Evolutionary conservation across 2,113 vertebrate species (phyloP).

Genomic region (Podocnemis expansa): DNA sequence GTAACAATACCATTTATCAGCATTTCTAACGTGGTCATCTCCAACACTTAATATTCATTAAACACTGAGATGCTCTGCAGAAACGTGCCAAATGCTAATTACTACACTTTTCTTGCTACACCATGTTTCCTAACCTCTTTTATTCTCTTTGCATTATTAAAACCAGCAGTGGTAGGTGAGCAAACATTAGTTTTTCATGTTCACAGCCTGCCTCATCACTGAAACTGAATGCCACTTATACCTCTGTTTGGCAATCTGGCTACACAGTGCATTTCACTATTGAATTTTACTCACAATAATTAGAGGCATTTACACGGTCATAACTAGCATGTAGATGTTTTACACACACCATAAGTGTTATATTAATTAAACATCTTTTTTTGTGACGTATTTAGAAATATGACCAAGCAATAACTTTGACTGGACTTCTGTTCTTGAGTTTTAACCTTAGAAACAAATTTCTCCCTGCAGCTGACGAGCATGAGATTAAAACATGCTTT

Average conservation of each 20-base stretch:
- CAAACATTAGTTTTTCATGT: background rate
- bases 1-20: background rate
- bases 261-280: background rate
- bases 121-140: background rate
- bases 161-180: background rate
- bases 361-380: background rate
- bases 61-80: background rate
- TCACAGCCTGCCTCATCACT: background rate
- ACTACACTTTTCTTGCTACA: background rate
- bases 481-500: background rate
- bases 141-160: background rate
- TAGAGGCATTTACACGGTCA: background rate
- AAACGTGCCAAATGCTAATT: background rate
- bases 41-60: background rate
- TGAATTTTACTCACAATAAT: background rate
- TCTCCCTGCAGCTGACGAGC: conserved; percentile 1
- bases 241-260: background rate
- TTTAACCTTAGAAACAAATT: background rate
- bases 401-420: background rate
- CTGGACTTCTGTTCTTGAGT: background rate
- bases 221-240: background rate
- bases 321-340: background rate
- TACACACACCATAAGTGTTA: background rate
- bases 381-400: background rate
- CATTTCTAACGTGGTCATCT: background rate